Evolutionary conservation across 30 jellyfish, hydroid and myxozoan species (phyloP).

Genomic region (Sanderia malayensis): DNA sequence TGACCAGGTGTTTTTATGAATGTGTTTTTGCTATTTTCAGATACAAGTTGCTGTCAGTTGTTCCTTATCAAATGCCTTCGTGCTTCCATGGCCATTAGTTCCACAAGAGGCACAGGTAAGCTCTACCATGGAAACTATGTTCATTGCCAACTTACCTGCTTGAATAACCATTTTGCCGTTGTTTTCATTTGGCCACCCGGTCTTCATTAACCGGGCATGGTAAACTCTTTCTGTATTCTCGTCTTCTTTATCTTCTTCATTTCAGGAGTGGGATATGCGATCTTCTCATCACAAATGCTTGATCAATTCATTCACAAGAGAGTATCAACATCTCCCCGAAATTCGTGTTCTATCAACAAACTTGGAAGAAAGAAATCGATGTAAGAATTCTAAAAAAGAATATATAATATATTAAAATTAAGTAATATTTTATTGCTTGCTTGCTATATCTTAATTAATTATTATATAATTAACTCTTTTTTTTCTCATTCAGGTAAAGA

Average conservation of each 20-base stretch:
- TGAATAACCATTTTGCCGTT: too few species aligned
- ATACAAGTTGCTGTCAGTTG: slow-evolving; percentile 66
- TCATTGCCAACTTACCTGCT: too few species aligned
- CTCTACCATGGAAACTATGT: too few species aligned
- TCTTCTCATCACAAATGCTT: slow-evolving; percentile 71
- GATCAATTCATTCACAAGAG: slow-evolving; percentile 64
- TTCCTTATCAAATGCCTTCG: slow-evolving; percentile 81
- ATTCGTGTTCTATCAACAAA: slow-evolving; percentile 44
- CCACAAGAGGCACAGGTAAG: slow-evolving; percentile 72
- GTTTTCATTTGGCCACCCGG: too few species aligned
- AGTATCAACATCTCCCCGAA: slow-evolving; percentile 65
- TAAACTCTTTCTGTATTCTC: too few species aligned
- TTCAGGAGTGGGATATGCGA: slow-evolving; percentile 95
- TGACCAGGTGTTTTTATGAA: too few species aligned
- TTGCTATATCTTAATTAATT: too few species aligned
- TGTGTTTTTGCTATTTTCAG: slow-evolving; percentile 18
- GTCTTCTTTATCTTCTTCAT: not conserved
- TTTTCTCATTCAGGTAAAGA: slow-evolving; percentile 54
- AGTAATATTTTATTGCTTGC: too few species aligned
- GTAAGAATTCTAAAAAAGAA: too few species aligned
- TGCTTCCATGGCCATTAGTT: slow-evolving; percentile 81
- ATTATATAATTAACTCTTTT: too few species aligned
- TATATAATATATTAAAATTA: too few species aligned
- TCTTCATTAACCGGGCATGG: too few species aligned
- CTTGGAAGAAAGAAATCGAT: slow-evolving; percentile 48